phyloP scores from a whole-genome alignment of 2,113 vertebrate genomes.

The Eulemur macaco region DNA sequence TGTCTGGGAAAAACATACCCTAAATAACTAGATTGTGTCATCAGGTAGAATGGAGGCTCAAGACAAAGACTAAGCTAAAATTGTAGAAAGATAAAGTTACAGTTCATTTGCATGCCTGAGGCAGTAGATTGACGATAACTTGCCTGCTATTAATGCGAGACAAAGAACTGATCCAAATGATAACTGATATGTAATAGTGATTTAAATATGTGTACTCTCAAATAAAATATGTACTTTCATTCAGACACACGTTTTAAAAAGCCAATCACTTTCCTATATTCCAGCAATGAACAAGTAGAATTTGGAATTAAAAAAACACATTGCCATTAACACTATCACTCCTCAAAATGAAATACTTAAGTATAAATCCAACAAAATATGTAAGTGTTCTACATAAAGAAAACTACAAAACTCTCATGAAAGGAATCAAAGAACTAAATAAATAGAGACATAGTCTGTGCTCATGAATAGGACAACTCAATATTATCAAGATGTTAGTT shows the following conservation, averaged over 20 bases:
- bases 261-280: not conserved
- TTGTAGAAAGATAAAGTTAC: not conserved
- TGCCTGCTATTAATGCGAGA: not conserved
- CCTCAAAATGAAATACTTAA: not conserved
- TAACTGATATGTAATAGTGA: not conserved
- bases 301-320: not conserved
- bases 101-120: not conserved
- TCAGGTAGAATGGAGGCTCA: not conserved
- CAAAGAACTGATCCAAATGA: not conserved
- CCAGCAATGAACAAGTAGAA: not conserved
- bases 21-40: not conserved
- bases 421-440: not conserved
- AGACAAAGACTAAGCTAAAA: constrained; percentile 10
- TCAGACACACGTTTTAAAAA: not conserved
- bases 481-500: not conserved
- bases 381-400: not conserved
- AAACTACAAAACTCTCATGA: not conserved
- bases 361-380: not conserved
- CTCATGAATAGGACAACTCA: not conserved
- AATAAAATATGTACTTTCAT: not conserved
- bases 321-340: not conserved
- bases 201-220: not conserved
- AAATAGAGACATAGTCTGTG: not conserved
- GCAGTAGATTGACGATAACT: not conserved
- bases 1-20: not conserved